Conservation (phyloP, 2,797 vertebrate genomes). For the Buphagus erythrorhynchus region DNA sequence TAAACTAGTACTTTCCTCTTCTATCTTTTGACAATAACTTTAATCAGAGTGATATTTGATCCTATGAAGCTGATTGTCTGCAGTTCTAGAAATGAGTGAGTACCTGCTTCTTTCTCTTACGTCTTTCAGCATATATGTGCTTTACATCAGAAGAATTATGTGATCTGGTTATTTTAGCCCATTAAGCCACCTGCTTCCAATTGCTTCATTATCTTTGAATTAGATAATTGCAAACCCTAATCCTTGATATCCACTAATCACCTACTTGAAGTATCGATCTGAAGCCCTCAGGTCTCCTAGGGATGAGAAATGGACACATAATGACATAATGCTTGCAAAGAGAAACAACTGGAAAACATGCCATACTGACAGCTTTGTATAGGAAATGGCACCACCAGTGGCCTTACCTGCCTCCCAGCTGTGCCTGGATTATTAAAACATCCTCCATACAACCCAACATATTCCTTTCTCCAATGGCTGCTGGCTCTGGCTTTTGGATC, state of each 20-base stretch:
- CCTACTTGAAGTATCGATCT: background rate
- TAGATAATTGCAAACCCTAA: background rate
- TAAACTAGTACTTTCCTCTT: background rate
- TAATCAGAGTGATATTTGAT: background rate
- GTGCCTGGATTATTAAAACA: background rate
- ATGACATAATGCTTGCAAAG: background rate
- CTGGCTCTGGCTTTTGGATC: background rate
- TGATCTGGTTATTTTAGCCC: background rate
- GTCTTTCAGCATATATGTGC: background rate
- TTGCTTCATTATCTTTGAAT: background rate
- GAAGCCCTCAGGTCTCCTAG: background rate
- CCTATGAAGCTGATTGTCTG: background rate
- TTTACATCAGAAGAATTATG: background rate
- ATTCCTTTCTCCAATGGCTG: background rate
- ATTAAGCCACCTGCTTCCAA: background rate
- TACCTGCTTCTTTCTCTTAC: background rate
- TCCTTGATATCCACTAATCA: background rate
- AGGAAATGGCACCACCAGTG: background rate
- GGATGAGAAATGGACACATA: background rate
- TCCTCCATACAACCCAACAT: background rate
- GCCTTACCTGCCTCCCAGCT: background rate
- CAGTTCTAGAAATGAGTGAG: background rate
- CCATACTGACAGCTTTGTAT: background rate
- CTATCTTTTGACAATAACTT: background rate
- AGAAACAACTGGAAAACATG: background rate